phyloP scores from a whole-genome alignment of 1,140 invertebrate species.

The Pomacea maculata region DNA sequence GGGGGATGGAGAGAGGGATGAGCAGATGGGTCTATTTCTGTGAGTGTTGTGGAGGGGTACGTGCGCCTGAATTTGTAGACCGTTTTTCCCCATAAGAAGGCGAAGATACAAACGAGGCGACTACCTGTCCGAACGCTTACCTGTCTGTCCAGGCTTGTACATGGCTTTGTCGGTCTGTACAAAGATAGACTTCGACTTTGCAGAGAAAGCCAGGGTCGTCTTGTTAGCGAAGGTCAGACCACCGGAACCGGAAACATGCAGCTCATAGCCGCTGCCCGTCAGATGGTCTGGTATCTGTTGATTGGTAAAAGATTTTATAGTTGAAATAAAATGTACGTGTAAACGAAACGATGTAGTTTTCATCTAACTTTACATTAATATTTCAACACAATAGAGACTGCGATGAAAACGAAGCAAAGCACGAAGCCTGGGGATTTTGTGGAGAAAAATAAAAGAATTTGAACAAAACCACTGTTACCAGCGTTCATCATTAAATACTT shows the following conservation, averaged over 20 bases:
- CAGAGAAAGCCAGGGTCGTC: conserved; percentile 37
- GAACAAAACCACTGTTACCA: background rate
- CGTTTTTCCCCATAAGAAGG: too few relatives aligned
- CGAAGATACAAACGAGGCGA: too few relatives aligned
- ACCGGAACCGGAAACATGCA: conserved; percentile 44
- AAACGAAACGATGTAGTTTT: too few relatives aligned
- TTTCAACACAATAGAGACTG: background rate
- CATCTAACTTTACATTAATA: background rate
- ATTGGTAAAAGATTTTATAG: background rate
- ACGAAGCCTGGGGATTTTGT: background rate
- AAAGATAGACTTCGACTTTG: conserved; percentile 47
- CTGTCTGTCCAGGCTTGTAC: conserved; percentile 60
- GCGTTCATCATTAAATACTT: too few relatives aligned
- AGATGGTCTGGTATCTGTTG: conserved; percentile 42
- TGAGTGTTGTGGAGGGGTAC: too few relatives aligned
- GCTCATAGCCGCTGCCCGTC: conserved; percentile 34
- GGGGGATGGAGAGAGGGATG: too few relatives aligned
- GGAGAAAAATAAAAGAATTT: background rate
- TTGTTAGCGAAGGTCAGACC: conserved; percentile 45
- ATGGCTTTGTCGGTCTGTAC: conserved; percentile 61
- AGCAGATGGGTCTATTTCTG: too few relatives aligned
- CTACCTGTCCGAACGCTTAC: conserved; percentile 20
- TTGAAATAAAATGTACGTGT: too few relatives aligned
- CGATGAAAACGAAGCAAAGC: background rate
- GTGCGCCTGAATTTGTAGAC: too few relatives aligned